Conservation (phyloP, 2,797 vertebrate genomes). For the Rhadinocentrus ornatus region DNA sequence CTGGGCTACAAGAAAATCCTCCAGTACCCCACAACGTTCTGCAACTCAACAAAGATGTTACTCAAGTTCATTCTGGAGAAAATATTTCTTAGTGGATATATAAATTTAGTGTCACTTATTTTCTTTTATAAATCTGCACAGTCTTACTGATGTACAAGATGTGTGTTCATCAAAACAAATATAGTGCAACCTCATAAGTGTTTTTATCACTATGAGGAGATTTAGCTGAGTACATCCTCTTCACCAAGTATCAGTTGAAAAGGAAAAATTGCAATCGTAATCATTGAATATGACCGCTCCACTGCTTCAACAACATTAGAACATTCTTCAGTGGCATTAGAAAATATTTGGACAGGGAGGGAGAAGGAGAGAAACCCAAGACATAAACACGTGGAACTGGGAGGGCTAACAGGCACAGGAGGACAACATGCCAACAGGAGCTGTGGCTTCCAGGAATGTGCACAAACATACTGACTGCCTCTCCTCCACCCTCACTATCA, state of each 20-base stretch:
- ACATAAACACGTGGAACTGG: slow-evolving; percentile 68
- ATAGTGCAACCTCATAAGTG: slow-evolving; percentile 5
- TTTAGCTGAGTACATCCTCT: slow-evolving; percentile 30
- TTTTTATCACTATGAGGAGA: slow-evolving; percentile 17
- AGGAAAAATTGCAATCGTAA: slow-evolving; percentile 50
- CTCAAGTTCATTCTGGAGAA: slow-evolving; percentile 57
- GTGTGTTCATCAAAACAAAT: neutral
- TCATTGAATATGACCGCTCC: slow-evolving; percentile 55
- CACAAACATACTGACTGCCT: slow-evolving; percentile 36
- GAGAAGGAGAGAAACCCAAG: slow-evolving; percentile 72
- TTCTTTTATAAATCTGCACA: slow-evolving; percentile 19
- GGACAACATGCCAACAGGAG: slow-evolving; percentile 69
- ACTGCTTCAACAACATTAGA: slow-evolving; percentile 65
- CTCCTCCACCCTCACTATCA: slow-evolving; percentile 33
- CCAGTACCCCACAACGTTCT: slow-evolving; percentile 45
- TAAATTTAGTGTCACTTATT: slow-evolving; percentile 44
- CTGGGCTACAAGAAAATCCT: slow-evolving; percentile 52
- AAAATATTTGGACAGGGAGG: slow-evolving; percentile 78
- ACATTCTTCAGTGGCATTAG: slow-evolving; percentile 81
- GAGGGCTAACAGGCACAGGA: slow-evolving; percentile 61
- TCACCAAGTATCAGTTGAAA: slow-evolving; percentile 52
- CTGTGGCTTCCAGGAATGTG: slow-evolving; percentile 76
- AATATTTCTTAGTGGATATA: slow-evolving; percentile 34
- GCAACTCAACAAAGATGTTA: slow-evolving; percentile 62
- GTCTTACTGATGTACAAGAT: neutral